These are phyloP conservation scores for Subanguina moxae DNA, from an alignment of 1,140 invertebrate species.

Conservation along the genomic window DNA sequence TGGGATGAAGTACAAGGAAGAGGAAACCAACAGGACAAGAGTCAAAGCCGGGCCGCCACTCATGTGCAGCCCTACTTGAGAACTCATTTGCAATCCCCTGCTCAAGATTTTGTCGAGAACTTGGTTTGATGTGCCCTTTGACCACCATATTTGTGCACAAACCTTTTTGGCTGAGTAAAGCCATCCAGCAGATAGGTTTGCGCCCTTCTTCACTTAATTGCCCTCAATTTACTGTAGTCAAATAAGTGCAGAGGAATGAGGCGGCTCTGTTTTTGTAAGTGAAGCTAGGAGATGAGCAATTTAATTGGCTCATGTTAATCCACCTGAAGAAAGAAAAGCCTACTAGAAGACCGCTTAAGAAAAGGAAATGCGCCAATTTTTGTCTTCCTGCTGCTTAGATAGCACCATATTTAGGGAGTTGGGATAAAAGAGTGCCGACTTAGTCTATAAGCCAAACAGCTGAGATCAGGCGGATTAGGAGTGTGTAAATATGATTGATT, in stretches of 20 bases:
- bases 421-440: not conserved
- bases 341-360: slow-evolving; percentile 1
- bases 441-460: not conserved
- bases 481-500: not conserved
- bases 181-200: too few species aligned
- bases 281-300: too few species aligned
- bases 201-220: too few species aligned
- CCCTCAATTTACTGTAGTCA: too few species aligned
- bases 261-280: too few species aligned
- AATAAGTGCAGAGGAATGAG: too few species aligned
- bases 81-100: too few species aligned
- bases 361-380: slow-evolving; percentile 3
- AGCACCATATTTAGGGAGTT: not conserved
- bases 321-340: too few species aligned
- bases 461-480: not conserved
- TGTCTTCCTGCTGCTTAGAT: not conserved
- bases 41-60: not conserved
- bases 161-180: too few species aligned
- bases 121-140: not conserved
- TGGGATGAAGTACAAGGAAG: too few species aligned
- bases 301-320: too few species aligned
- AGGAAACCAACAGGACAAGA: not conserved
- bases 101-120: too few species aligned
- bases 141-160: not conserved
- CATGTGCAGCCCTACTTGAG: not conserved